These are phyloP conservation scores for Hyposoter dolosus DNA, from an alignment of 2,888 invertebrate genomes.

Conservation along the genomic window DNA sequence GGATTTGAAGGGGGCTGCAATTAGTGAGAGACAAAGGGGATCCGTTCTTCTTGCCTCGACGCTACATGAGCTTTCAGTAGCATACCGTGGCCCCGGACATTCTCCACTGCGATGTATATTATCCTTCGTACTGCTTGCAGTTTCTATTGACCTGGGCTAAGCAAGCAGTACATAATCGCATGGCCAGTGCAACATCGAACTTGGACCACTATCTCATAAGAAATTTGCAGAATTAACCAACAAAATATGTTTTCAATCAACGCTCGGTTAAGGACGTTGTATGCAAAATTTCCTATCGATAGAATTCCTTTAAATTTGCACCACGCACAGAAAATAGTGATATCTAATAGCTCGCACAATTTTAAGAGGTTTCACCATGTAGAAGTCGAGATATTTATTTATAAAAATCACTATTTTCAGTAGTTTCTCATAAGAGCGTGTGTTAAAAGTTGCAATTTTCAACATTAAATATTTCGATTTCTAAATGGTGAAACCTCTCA, in stretches of 20 bases:
- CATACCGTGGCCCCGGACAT: slow-evolving; percentile 37
- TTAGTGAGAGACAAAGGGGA: slow-evolving; percentile 65
- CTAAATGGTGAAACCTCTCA: no score
- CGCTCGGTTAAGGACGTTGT: no score
- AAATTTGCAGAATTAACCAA: not conserved
- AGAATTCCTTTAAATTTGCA: no score
- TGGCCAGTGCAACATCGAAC: not conserved
- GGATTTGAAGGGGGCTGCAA: slow-evolving; percentile 53
- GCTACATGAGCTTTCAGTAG: slow-evolving; percentile 19
- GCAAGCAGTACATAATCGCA: not conserved
- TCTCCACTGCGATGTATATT: slow-evolving; percentile 52
- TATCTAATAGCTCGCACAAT: no score
- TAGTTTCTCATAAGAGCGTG: no score
- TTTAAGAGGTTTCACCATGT: no score
- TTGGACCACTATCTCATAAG: not conserved
- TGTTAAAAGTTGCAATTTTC: no score
- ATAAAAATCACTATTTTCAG: no score
- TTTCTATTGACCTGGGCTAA: slow-evolving; percentile 15
- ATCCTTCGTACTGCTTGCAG: not conserved
- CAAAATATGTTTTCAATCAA: not conserved
- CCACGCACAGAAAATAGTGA: no score
- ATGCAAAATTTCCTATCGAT: no score
- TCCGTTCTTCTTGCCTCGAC: slow-evolving; percentile 29
- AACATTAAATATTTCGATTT: no score
- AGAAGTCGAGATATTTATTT: no score